Evolutionary conservation across 2,797 vertebrate species (phyloP), one percentile per base, ranked within the genome.

Genomic region (Ceyx erithaca): DNA sequence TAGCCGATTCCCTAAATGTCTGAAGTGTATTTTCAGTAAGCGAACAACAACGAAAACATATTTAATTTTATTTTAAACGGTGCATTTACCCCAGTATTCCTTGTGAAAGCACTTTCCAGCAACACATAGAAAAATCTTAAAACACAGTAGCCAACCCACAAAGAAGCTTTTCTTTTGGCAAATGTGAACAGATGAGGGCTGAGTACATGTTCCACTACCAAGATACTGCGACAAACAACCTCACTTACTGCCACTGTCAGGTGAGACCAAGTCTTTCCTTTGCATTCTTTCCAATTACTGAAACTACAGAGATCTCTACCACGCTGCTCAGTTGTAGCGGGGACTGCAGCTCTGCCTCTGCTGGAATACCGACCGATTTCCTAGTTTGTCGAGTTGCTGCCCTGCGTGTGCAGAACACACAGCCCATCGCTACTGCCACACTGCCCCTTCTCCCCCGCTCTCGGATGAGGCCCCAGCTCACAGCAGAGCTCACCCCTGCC

Each of bases 131-230:
- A 45, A 66, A 7, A 64, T 6, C 4, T 23, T 28, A 31, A 54
- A 80, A 35, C 41, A 46, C 37, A 10, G 9, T 10, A 71, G 31
- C 21, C 59, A 79, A 20, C 28, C 57, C 49, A 21, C 4, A 22
- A 66, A 69, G 7, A 54, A 41, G 37, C 30, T 46, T 22, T 46
- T 22, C 8, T 46, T 46, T 46, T 46, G 10, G 9, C 30, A 87
- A 18, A 43, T 2, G 10, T 11, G 63, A 57, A 33, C n/a, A 3
- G 10, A 5, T 11, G 19, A 54, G 37, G 0, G 3, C 25, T 12
- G 33, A 6, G 31, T 54, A 52, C 4, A 0, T 1, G 26, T 31
- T 45, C 37, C 43, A 16, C 1, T 4, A 41, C 8, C 25, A 26
- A 31, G 6, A 17, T 5, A 16, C 61, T 0, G 25, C 21, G 23